A percentile compares a stretch with the other conserved stretches of the same genome.
Evolutionary conservation across 1,140 invertebrate genomes (phyloP).

Genomic region (Hesperophylax magnus): DNA sequence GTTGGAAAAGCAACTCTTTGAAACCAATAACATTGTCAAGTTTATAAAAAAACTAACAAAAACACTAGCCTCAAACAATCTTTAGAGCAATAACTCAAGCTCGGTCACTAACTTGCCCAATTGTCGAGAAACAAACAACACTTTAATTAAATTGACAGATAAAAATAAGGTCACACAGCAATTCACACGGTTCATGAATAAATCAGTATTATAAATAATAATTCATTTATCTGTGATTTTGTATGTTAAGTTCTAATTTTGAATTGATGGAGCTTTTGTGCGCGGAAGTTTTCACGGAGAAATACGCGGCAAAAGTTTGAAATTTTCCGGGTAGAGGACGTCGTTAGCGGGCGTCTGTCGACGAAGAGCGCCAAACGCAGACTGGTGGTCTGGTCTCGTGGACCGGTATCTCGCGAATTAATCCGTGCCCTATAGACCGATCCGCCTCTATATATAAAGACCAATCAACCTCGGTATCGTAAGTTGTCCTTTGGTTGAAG

Average conservation of each 20-base stretch:
- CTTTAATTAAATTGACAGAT: conserved; percentile 6
- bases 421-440: conserved; percentile 15
- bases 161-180: background rate
- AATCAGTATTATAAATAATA: background rate
- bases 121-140: background rate
- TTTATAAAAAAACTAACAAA: background rate
- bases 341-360: background rate
- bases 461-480: conserved; percentile 6
- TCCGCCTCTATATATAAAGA: background rate
- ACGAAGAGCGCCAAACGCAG: conserved; percentile 8
- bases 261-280: background rate
- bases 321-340: background rate
- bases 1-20: background rate
- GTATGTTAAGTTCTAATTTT: too few species aligned
- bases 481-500: background rate
- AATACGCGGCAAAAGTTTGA: conserved; percentile 14
- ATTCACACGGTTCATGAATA: background rate
- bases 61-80: background rate
- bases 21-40: too few species aligned
- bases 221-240: too few species aligned
- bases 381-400: background rate
- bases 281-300: background rate
- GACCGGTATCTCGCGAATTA: background rate
- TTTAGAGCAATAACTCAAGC: background rate
- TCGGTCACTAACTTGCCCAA: background rate